A percentile compares a stretch with the other conserved stretches of the same genome.
Conservation (phyloP, 2,888 invertebrate genomes). For the Microctonus hyperodae region DNA sequence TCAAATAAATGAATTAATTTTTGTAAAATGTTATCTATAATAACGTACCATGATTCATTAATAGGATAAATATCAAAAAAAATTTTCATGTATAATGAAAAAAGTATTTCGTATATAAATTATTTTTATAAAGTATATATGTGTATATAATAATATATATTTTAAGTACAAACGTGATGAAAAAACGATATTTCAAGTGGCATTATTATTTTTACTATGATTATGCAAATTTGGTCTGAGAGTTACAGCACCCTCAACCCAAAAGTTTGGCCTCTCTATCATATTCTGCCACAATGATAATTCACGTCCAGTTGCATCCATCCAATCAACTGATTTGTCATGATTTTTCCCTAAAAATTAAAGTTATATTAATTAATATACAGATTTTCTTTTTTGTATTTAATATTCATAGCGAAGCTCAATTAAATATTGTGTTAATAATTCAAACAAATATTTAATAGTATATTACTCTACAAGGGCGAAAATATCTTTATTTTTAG, state of each 20-base stretch:
- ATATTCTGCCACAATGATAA: constrained; percentile 91
- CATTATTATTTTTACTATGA: constrained; percentile 56
- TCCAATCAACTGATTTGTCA: constrained; percentile 90
- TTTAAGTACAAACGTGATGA: neutral
- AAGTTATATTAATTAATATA: too few relatives aligned
- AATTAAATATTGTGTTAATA: too few relatives aligned
- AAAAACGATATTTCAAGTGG: constrained; percentile 36
- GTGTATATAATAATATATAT: neutral
- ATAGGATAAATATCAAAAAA: neutral
- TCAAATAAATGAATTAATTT: constrained; percentile 23
- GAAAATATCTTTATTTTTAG: too few relatives aligned
- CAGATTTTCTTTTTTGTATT: too few relatives aligned
- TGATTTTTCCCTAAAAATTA: constrained; percentile 78
- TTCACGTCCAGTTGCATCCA: constrained; percentile 94
- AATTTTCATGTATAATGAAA: constrained; percentile 5
- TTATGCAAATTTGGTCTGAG: constrained; percentile 80
- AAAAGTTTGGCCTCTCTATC: constrained; percentile 92
- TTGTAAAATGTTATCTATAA: constrained; percentile 22
- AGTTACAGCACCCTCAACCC: constrained; percentile 94
- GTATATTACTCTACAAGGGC: too few relatives aligned
- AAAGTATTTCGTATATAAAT: neutral
- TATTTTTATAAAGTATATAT: neutral
- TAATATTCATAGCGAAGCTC: too few relatives aligned
- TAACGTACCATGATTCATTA: neutral
- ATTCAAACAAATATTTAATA: too few relatives aligned